Base-by-base conservation (phyloP, 53 echinoderm and acorn worm species). In the Echinarachnius parma region DNA sequence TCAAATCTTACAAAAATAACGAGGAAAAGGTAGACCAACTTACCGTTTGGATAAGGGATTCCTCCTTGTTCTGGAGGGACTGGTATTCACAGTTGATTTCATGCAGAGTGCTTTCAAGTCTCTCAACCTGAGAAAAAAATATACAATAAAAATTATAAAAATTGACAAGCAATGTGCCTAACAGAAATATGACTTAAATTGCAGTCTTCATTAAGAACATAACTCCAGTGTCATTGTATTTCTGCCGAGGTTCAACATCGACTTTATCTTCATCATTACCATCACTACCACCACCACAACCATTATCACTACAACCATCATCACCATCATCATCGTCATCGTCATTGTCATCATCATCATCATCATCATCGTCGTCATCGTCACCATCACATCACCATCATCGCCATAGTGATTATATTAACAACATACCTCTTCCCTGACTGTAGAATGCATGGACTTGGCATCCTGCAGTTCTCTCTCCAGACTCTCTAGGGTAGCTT, bases 31-130 rank as follows among this genome's bases (percentile, higher is more conserved):
- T 39, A 13, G 42, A 39, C 21, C 19, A 5, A 57, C 90, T 89
- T 85, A 93, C 93, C 28, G 79, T 77, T 29, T 93, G 93, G 16
- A 61, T 48, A 19, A 89, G 83, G 13, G 52, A 82, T 26, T 93
- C 89, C 62, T 93, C 89, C 28, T 80, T 89, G 31, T 53, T 72
- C 60, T 89, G 89, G 28, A 78, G 42, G 19, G 83, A 48, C 36
- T 89, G 85, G 36, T 83, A 76, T 31, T 93, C 93, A 54, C 75
- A 66, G 57, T 85, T 93, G 50, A 93, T 52, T 48, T 89, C 89
- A 64, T 85, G 77, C 35, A 89, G 57, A 8, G 93, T 66, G 21
- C 80, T 86, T 56, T 89, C 89, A 33, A 89, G 55, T 24, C 93
- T 76, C 2, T 75, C 89, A 54, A 89, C 82, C 93, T 89, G 35